Conservation (phyloP, 2,888 invertebrate genomes). For the Zygothrica quintamaculata region DNA sequence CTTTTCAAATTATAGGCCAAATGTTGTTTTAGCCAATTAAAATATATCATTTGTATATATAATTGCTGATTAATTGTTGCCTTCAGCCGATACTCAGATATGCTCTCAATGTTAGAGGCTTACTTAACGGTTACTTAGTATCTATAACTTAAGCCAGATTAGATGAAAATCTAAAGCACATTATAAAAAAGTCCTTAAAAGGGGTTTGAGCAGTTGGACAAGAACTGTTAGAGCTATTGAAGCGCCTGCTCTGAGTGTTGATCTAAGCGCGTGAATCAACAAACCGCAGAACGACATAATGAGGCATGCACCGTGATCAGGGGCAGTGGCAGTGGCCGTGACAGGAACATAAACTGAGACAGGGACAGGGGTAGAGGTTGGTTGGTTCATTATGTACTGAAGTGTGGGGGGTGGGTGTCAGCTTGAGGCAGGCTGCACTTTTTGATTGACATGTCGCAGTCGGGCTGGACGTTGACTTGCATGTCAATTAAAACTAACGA, state of each 20-base stretch:
- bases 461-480: constrained; percentile 83
- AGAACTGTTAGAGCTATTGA: constrained; percentile 32
- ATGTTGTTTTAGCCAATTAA: no score
- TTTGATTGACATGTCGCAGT: constrained; percentile 84
- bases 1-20: constrained; percentile 3
- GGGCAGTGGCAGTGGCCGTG: constrained; percentile 16
- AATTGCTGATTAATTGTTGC: no score
- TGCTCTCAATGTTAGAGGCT: no score
- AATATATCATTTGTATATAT: no score
- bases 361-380: constrained; percentile 3
- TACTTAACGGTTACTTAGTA: not conserved
- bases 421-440: constrained; percentile 41
- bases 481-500: constrained; percentile 82
- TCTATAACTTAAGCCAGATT: constrained; percentile 43
- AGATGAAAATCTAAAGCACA: constrained; percentile 29
- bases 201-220: constrained; percentile 4
- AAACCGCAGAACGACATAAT: constrained; percentile 69
- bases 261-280: constrained; percentile 63
- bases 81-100: no score
- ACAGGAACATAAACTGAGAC: constrained; percentile 5
- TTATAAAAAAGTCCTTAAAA: constrained; percentile 31
- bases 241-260: constrained; percentile 17
- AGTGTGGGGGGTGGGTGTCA: constrained; percentile 29
- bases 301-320: no score
- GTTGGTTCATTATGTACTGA: not conserved